These are phyloP conservation scores for Barnardius zonarius DNA, from an alignment of 2,113 vertebrate genomes.

Conservation along the genomic window DNA sequence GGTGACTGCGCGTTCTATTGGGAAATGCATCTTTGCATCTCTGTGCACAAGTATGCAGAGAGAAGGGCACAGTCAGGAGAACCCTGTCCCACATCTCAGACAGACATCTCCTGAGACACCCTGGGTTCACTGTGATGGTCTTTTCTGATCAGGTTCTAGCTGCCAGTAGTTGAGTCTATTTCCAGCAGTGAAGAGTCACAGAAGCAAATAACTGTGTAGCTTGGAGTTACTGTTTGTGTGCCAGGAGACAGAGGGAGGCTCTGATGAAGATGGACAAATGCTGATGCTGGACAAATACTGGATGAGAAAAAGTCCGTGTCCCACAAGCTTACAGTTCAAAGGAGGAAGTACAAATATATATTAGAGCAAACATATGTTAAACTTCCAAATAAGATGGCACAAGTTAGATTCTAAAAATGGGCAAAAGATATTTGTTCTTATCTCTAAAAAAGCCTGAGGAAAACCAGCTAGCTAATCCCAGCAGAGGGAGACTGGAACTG, in stretches of 20 bases:
- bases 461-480: neutral
- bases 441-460: neutral
- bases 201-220: neutral
- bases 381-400: neutral
- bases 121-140: neutral
- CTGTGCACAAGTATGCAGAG: neutral
- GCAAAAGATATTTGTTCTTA: neutral
- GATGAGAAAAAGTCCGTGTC: neutral
- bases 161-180: neutral
- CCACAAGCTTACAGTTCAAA: constrained; percentile 14
- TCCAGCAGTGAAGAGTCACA: neutral
- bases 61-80: neutral
- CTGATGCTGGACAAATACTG: neutral
- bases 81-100: neutral
- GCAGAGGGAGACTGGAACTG: neutral
- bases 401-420: neutral
- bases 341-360: neutral
- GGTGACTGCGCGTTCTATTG: neutral
- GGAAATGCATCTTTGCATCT: neutral
- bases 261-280: neutral
- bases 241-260: neutral
- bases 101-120: neutral
- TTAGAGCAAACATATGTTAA: neutral
- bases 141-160: neutral
- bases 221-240: neutral